Conservation (phyloP, 2,113 vertebrate genomes). For the Clinocottus analis region DNA sequence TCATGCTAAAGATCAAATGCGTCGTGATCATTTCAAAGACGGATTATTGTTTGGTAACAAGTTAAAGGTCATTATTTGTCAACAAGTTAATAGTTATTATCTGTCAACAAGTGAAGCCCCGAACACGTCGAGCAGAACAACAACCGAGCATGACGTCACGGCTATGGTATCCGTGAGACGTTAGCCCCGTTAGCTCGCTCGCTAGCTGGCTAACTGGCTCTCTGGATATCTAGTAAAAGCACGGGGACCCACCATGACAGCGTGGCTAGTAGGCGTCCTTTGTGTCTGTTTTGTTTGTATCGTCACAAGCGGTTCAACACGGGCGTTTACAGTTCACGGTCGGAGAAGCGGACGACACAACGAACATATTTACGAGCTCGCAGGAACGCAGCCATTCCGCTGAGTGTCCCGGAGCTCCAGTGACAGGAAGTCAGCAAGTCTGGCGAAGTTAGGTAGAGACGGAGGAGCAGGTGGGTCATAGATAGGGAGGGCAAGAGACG, state of each 20-base stretch:
- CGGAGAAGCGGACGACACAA: slow-evolving; percentile 96
- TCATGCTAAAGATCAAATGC: not conserved
- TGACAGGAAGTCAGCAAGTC: slow-evolving; percentile 37
- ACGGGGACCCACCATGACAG: slow-evolving; percentile 77
- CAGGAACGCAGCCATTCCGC: slow-evolving; percentile 94
- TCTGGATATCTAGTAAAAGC: slow-evolving; percentile 14
- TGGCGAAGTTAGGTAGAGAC: not conserved
- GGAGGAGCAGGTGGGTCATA: not conserved
- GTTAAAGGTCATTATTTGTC: too few species aligned
- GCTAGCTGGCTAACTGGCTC: slow-evolving; percentile 39
- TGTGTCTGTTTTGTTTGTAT: not conserved
- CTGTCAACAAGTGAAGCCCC: not conserved
- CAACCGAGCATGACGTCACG: not conserved
- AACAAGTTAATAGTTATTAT: too few species aligned
- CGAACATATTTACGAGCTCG: slow-evolving; percentile 93
- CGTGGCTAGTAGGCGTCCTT: slow-evolving; percentile 24
- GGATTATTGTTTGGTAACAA: too few species aligned
- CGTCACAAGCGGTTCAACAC: slow-evolving; percentile 33
- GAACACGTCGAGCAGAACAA: not conserved
- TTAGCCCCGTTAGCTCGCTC: slow-evolving; percentile 48
- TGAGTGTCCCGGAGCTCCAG: slow-evolving; percentile 50
- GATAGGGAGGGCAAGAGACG: not conserved
- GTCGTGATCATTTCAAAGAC: not conserved
- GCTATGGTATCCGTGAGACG: slow-evolving; percentile 25
- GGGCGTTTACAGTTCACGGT: slow-evolving; percentile 95